Evolutionary conservation across 2,797 vertebrate genomes (phyloP).

Genomic region (Gymnothorax javanicus): DNA sequence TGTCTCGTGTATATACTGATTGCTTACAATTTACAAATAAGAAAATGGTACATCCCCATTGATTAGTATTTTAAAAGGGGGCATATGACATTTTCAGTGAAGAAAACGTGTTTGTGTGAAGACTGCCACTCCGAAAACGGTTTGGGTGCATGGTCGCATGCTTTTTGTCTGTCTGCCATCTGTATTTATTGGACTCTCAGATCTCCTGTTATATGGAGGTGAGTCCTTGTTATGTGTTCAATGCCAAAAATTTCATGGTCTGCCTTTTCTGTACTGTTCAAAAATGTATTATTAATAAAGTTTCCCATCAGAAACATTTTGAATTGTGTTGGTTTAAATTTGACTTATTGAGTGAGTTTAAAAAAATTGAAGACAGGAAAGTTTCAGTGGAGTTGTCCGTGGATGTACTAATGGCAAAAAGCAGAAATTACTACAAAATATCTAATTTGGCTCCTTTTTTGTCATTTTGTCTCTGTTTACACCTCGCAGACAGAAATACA

Average conservation of each 20-base stretch:
- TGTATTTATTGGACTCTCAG: slow-evolving; percentile 16
- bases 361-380: too few species aligned
- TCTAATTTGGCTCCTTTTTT: not conserved
- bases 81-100: not conserved
- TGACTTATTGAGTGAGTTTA: not conserved
- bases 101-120: slow-evolving; percentile 23
- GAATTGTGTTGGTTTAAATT: not conserved
- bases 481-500: not conserved
- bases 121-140: slow-evolving; percentile 2
- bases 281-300: slow-evolving; percentile 34
- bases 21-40: not conserved
- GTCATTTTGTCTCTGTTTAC: not conserved
- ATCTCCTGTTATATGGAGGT: slow-evolving; percentile 18
- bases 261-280: slow-evolving; percentile 37
- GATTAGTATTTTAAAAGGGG: slow-evolving; percentile 2
- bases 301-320: slow-evolving; percentile 21
- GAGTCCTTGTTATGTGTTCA: slow-evolving; percentile 30
- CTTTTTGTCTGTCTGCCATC: slow-evolving; percentile 25
- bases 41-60: not conserved
- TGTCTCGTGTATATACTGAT: not conserved
- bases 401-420: too few species aligned
- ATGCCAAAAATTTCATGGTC: slow-evolving; percentile 37
- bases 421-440: not conserved
- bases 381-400: too few species aligned
- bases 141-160: slow-evolving; percentile 39